Conservation (phyloP, 2,888 invertebrate genomes). For the Podotricha telesiphe region DNA sequence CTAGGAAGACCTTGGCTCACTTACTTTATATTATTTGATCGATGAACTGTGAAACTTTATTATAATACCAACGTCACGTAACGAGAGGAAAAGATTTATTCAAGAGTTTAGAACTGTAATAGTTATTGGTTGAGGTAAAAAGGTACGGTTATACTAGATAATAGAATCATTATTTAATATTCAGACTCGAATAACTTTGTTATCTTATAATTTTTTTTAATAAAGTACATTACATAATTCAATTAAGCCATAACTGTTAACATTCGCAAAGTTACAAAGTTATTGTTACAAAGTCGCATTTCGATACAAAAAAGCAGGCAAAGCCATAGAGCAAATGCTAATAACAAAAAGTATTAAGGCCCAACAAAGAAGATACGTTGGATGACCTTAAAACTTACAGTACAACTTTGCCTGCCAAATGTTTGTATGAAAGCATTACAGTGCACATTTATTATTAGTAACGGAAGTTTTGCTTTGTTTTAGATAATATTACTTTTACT, state of each 20-base stretch:
- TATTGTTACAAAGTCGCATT: slow-evolving; percentile 8
- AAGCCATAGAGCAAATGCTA: background rate
- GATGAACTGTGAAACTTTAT: slow-evolving; percentile 33
- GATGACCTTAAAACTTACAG: background rate
- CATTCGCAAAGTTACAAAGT: background rate
- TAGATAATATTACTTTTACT: slow-evolving; percentile 7
- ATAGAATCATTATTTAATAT: no score
- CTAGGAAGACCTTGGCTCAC: slow-evolving; percentile 32
- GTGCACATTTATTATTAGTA: slow-evolving; percentile 24
- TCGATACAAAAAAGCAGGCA: slow-evolving; percentile 8
- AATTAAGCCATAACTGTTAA: slow-evolving; percentile 22
- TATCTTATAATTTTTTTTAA: no score
- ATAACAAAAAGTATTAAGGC: background rate
- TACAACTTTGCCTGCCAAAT: slow-evolving; percentile 16
- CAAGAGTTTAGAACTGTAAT: slow-evolving; percentile 4
- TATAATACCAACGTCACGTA: slow-evolving; percentile 17
- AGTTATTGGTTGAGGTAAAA: no score
- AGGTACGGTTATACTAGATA: no score
- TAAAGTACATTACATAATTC: background rate
- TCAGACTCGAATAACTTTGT: no score
- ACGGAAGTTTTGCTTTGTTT: slow-evolving; percentile 24
- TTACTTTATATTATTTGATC: slow-evolving; percentile 36
- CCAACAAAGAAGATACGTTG: background rate
- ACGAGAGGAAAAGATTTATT: slow-evolving; percentile 3
- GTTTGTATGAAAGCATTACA: slow-evolving; percentile 9